Percentiles rank a stretch among this genome's conserved stretches.
phyloP scores from a whole-genome alignment of 2,888 invertebrate genomes.

The Nemotelus pantherinus region DNA sequence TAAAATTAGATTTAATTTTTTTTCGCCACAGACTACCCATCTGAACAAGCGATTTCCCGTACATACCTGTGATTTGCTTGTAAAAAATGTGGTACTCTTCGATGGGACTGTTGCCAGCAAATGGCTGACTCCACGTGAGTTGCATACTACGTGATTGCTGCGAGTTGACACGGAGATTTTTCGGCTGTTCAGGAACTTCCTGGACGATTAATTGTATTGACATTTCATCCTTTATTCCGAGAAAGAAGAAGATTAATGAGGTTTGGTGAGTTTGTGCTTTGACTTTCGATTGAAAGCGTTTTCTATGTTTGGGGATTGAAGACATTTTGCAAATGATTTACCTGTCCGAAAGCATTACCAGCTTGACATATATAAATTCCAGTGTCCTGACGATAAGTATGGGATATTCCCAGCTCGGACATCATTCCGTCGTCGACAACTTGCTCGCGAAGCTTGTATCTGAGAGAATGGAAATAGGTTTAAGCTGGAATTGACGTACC shows the following conservation, averaged over 20 bases:
- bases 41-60: background rate
- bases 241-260: slow-evolving; percentile 6
- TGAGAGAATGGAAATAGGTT: slow-evolving; percentile 54
- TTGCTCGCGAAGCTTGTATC: slow-evolving; percentile 81
- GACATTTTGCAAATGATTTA: slow-evolving; percentile 59
- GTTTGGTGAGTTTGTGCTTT: background rate
- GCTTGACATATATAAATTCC: slow-evolving; percentile 89
- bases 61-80: slow-evolving; percentile 76
- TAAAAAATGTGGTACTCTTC: slow-evolving; percentile 89
- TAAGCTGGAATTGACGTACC: too few species aligned
- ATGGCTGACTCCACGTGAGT: slow-evolving; percentile 89
- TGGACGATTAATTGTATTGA: slow-evolving; percentile 90
- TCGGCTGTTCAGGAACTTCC: slow-evolving; percentile 90
- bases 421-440: slow-evolving; percentile 82
- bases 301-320: background rate
- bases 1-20: too few species aligned
- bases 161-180: slow-evolving; percentile 84
- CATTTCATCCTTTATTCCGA: slow-evolving; percentile 76
- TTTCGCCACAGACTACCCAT: background rate
- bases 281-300: background rate
- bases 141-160: slow-evolving; percentile 85
- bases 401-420: slow-evolving; percentile 84
- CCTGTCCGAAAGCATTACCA: slow-evolving; percentile 90
- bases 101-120: slow-evolving; percentile 88
- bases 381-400: slow-evolving; percentile 88